Conservation (phyloP, 2,113 vertebrate genomes). For the Solenodon paradoxus region DNA sequence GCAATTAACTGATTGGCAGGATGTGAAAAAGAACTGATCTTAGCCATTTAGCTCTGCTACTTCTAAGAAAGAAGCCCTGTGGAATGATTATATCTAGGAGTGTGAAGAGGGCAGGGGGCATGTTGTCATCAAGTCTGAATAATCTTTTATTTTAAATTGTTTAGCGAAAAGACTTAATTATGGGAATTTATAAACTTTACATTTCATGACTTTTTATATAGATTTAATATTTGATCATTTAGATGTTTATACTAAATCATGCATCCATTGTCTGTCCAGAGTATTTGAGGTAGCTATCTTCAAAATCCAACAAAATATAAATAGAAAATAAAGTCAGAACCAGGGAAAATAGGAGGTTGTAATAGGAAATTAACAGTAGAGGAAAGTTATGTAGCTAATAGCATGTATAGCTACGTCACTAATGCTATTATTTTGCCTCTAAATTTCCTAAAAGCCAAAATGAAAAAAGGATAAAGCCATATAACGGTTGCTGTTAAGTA, state of each 20-base stretch:
- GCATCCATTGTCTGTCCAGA: background rate
- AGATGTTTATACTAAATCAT: background rate
- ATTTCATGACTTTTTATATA: background rate
- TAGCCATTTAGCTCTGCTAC: background rate
- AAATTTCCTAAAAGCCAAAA: background rate
- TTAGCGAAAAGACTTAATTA: background rate
- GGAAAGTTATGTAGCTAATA: background rate
- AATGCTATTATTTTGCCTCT: background rate
- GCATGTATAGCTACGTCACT: background rate
- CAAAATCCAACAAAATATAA: background rate
- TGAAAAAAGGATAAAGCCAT: background rate
- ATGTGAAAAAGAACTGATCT: background rate
- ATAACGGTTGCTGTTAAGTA: background rate
- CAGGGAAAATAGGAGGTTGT: background rate
- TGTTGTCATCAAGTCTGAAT: background rate
- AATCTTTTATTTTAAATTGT: background rate
- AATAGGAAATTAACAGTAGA: background rate
- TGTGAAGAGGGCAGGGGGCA: background rate
- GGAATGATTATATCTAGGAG: background rate
- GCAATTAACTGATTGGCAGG: background rate
- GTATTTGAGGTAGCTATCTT: background rate
- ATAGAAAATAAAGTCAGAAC: constrained; percentile 5
- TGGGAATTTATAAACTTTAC: background rate
- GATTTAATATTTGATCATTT: background rate
- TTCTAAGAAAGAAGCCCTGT: background rate